Evolutionary conservation across 2,888 invertebrate genomes (phyloP), one percentile per base, ranked within the genome.

Genomic region (Ellobium chinense): DNA sequence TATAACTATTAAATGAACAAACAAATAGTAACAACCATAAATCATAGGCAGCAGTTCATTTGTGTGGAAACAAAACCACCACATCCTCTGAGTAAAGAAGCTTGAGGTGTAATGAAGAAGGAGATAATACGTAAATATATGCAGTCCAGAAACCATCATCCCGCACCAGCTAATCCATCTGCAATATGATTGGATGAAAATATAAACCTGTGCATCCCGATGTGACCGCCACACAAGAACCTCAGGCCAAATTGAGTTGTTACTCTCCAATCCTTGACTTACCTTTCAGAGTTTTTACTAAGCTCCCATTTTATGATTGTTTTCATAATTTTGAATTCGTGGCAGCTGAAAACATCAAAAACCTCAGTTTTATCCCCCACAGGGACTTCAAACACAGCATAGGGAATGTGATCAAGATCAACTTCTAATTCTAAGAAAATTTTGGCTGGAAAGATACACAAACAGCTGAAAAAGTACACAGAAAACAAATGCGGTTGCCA

Each of bases 191-290:
- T 76, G 70, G 76, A 56, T 76, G 65, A 76, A 70, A 70, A 77
- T 62, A 81, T 69, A 73, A 74, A 74, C 56, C 80, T 76, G 78
- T 78, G 46, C 76, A 70, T 82, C 82, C 83, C 79, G 82, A 84
- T 83, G 85, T 78, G 82, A 84, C 82, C 84, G 78, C 65, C 70
- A 78, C 72, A 65, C 65, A 72, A 72, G 72, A 72, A 72, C 72
- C 78, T 54, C 63, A 78, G 78, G 78, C 72, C 78, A 63, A 72
- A 72, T 78, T 39, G 72, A 65, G 21, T 72, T 72, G 54, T 72
- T 63, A 72, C 72, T 63, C 24, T 63, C 36, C 46, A 65, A 24
- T 65, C 29, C 3, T 27, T 9, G n/a, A 78, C 78, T 78, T 73
- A 78, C 78, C 78, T 78, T 54, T n/a, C 56, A 56, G 29, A 24